These are phyloP conservation scores for Ooceraea biroi DNA, from an alignment of 1,140 invertebrate genomes.

Conservation along the genomic window DNA sequence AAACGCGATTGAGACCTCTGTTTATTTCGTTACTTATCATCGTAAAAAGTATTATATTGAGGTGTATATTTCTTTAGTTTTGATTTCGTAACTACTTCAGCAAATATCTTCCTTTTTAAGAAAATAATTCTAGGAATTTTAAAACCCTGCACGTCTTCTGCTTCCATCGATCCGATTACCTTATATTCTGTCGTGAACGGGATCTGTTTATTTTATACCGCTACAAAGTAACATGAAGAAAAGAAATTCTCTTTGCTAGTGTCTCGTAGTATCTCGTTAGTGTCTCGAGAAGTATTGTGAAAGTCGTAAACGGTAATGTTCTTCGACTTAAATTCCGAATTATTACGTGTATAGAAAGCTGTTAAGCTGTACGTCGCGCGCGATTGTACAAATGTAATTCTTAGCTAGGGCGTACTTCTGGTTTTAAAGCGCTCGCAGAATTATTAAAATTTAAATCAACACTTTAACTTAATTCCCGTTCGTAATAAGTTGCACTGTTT, in stretches of 20 bases:
- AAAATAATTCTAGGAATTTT: neutral
- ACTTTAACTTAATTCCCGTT: neutral
- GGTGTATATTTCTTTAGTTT: too few relatives aligned
- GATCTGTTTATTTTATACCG: constrained; percentile 8
- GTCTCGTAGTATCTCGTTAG: constrained; percentile 9
- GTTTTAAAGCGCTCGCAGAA: neutral
- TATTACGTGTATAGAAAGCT: neutral
- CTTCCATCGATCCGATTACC: neutral
- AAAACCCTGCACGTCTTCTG: neutral
- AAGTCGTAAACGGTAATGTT: constrained; percentile 28
- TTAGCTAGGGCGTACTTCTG: neutral
- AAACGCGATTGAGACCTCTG: too few relatives aligned
- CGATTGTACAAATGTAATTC: neutral
- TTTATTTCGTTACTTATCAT: too few relatives aligned
- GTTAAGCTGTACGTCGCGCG: neutral
- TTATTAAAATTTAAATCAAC: neutral
- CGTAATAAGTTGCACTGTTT: neutral
- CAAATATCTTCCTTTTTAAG: too few relatives aligned
- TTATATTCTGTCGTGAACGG: neutral
- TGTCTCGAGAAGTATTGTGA: neutral
- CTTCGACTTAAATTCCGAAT: constrained; percentile 27
- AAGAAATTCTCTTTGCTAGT: neutral
- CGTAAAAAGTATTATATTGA: too few relatives aligned
- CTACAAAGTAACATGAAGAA: neutral
- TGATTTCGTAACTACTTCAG: too few relatives aligned